Evolutionary conservation across 2,888 invertebrate species (phyloP), one percentile per base, ranked within the genome.

Genomic region (Chrysopilus asiliformis): DNA sequence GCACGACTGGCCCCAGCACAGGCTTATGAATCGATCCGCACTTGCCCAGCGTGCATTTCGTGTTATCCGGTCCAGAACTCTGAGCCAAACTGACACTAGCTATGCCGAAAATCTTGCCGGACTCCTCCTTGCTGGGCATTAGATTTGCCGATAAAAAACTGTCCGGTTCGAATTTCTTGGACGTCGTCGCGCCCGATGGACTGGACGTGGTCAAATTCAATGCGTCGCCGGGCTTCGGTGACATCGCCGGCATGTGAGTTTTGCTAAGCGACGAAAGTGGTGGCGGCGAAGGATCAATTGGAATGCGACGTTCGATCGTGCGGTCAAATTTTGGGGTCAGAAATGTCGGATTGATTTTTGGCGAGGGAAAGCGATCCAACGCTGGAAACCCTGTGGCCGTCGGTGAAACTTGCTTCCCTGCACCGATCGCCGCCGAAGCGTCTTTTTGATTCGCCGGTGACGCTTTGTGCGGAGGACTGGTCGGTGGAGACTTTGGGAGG

Each of bases 111-210:
- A 64, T 63, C 49, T 65, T 65, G 3, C 60, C 61, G 2, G 64
- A 64, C 32, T 65, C 65, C 43, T 65, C 64, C 43, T 62, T 61
- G 44, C 64, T 65, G 10, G 65, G 64, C 56, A 64, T 60, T 3
- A 63, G 48, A 35, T 62, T 64, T 7, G 59, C 61, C 0, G 60
- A 57, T 29, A 60, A 38, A 15, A 61, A 56, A 38, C 54, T 56
- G 48, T 61, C 61, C 10, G 38, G 16, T 8, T 39, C 42, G n/a
- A 20, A 20, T 26, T 42, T 43, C 28, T 53, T 53, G 2, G 49
- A 42, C n/a, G n/a, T n/a, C n/a, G n/a, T n/a, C n/a, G n/a, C n/a
- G n/a, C n/a, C n/a, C n/a, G n/a, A n/a, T n/a, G n/a, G n/a, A 34
- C 48, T 48, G 34, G 48, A 38, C 3, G 47, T 43, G 40, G 25